A percentile compares a stretch with the other conserved stretches of the same genome.
These are phyloP conservation scores for Cichladusa arquata DNA, from an alignment of 2,113 vertebrate species.

Conservation along the genomic window DNA sequence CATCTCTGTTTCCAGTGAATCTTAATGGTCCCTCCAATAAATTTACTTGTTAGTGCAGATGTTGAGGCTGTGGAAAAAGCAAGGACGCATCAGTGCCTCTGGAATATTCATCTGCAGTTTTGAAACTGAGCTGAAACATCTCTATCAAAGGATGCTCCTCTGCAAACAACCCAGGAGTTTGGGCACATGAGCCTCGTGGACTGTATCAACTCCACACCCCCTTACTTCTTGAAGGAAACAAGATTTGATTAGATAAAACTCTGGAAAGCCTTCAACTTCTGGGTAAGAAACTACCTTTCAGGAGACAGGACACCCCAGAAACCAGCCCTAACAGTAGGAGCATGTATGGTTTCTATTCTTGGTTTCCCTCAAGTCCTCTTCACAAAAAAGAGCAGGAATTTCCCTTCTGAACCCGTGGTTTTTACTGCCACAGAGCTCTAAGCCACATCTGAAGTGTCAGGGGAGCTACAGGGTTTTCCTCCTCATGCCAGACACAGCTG, in stretches of 20 bases:
- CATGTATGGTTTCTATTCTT: not conserved
- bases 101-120: not conserved
- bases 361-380: not conserved
- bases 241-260: not conserved
- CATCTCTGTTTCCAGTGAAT: not conserved
- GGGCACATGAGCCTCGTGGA: not conserved
- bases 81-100: not conserved
- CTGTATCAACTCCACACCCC: accelerated
- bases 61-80: not conserved
- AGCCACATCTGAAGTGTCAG: not conserved
- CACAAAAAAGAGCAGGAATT: not conserved
- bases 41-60: not conserved
- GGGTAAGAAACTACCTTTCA: not conserved
- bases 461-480: not conserved
- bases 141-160: not conserved
- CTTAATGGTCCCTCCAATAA: not conserved
- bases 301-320: not conserved
- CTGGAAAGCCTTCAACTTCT: not conserved
- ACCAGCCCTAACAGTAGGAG: not conserved
- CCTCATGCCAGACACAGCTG: no score
- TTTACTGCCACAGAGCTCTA: not conserved
- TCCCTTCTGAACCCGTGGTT: not conserved
- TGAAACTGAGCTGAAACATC: not conserved
- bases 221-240: not conserved
- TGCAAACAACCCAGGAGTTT: not conserved